Conservation (phyloP, 2,888 invertebrate genomes). For the Synergus laeviventris region DNA sequence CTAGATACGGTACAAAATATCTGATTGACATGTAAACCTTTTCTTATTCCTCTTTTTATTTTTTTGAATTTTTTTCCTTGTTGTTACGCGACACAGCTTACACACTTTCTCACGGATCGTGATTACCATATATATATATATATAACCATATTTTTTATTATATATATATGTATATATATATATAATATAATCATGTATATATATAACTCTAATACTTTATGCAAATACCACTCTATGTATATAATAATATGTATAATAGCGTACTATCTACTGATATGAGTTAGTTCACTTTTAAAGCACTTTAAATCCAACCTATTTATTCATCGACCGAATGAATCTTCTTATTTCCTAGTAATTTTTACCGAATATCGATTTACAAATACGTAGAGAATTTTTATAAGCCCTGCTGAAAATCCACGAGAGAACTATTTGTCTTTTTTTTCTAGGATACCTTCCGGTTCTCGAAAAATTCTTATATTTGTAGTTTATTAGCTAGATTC, state of each 20-base stretch:
- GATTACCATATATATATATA: constrained; percentile 13
- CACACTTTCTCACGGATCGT: constrained; percentile 33
- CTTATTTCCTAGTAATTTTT: constrained; percentile 38
- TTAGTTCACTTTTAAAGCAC: constrained; percentile 75
- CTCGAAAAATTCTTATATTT: constrained; percentile 43
- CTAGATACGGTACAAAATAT: constrained; percentile 69
- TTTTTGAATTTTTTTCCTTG: constrained; percentile 40
- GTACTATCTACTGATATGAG: constrained; percentile 73
- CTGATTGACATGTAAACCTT: constrained; percentile 66
- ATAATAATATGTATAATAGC: constrained; percentile 58
- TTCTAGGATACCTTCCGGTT: constrained; percentile 38
- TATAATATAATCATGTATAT: constrained; percentile 54
- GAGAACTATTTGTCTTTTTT: constrained; percentile 38
- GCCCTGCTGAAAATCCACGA: constrained; percentile 26
- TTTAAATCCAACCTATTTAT: constrained; percentile 72
- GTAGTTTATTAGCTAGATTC: constrained; percentile 41
- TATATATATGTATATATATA: constrained; percentile 48
- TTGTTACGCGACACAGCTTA: constrained; percentile 53
- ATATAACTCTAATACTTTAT: constrained; percentile 46
- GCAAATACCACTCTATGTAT: constrained; percentile 45
- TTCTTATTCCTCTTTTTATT: constrained; percentile 42
- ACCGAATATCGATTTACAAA: constrained; percentile 32
- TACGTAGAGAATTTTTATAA: constrained; percentile 23
- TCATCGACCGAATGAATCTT: constrained; percentile 41
- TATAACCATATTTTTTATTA: constrained; percentile 17